A percentile compares a stretch with the other conserved stretches of the same genome.
phyloP scores from a whole-genome alignment of 64 coral and sea anemone species.

The Acropora tenuis region DNA sequence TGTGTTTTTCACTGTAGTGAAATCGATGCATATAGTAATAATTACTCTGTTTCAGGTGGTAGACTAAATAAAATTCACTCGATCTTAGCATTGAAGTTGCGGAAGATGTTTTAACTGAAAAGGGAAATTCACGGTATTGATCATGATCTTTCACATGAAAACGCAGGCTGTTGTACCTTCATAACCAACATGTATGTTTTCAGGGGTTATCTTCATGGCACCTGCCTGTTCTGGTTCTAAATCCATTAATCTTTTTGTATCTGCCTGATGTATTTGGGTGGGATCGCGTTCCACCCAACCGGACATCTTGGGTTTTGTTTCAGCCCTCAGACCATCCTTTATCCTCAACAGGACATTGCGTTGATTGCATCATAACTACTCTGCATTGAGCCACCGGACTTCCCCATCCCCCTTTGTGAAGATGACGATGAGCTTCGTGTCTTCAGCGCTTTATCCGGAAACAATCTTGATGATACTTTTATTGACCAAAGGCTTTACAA shows the following conservation, averaged over 20 bases:
- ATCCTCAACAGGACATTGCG: constrained; percentile 6
- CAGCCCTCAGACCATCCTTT: background rate
- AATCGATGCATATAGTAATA: too few relatives aligned
- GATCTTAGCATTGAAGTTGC: background rate
- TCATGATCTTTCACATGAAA: background rate
- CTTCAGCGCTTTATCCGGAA: background rate
- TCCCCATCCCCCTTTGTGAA: background rate
- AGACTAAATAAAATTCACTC: background rate
- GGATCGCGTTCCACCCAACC: constrained; percentile 27
- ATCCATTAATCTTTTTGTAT: too few relatives aligned
- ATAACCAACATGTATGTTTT: too few relatives aligned
- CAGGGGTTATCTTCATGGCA: too few relatives aligned
- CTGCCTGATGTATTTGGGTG: constrained; percentile 54
- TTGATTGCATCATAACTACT: constrained; percentile 5
- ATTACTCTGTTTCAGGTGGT: background rate
- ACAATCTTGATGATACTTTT: background rate
- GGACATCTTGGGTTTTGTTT: constrained; percentile 32
- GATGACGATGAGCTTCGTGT: constrained; percentile 11
- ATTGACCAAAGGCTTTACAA: background rate
- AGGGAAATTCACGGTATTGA: background rate
- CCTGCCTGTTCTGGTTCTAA: too few relatives aligned
- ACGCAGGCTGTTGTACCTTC: too few relatives aligned
- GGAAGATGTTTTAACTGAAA: background rate
- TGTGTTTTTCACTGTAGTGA: too few relatives aligned
- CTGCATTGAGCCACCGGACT: background rate